These are phyloP conservation scores for Falco punctatus DNA, from an alignment of 2,113 vertebrate genomes.

Conservation along the genomic window DNA sequence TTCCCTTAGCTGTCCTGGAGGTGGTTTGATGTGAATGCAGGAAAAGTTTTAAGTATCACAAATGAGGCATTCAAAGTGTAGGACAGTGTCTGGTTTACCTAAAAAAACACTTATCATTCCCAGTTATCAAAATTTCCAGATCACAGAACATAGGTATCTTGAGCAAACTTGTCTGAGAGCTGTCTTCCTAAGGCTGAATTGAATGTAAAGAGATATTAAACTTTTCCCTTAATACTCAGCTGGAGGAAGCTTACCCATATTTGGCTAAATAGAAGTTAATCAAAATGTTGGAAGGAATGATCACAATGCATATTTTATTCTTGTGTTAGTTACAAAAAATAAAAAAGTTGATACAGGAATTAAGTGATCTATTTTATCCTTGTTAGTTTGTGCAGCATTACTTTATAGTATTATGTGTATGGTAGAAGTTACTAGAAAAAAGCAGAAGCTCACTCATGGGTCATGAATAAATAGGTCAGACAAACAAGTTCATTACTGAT, in stretches of 20 bases:
- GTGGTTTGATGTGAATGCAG: not conserved
- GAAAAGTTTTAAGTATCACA: not conserved
- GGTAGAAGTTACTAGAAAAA: not conserved
- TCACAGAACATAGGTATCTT: not conserved
- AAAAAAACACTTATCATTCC: not conserved
- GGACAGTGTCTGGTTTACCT: not conserved
- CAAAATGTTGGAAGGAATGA: not conserved
- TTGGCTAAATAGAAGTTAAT: not conserved
- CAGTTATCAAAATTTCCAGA: not conserved
- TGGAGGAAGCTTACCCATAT: not conserved
- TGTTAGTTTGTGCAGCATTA: not conserved
- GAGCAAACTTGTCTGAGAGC: conserved; percentile 26
- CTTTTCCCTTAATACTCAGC: not conserved
- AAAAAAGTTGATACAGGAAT: not conserved
- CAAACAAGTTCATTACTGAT: conserved; percentile 49
- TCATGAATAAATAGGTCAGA: conserved; percentile 64
- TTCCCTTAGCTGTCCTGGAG: not conserved
- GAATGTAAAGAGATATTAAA: not conserved
- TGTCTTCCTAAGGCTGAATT: not conserved
- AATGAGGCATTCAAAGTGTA: not conserved
- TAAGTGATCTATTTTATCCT: not conserved
- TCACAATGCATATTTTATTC: not conserved
- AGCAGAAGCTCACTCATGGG: not conserved
- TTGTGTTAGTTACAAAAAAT: not conserved
- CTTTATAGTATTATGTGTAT: no score